phyloP scores from a whole-genome alignment of 2,888 invertebrate species.

The Philereme transversata region DNA sequence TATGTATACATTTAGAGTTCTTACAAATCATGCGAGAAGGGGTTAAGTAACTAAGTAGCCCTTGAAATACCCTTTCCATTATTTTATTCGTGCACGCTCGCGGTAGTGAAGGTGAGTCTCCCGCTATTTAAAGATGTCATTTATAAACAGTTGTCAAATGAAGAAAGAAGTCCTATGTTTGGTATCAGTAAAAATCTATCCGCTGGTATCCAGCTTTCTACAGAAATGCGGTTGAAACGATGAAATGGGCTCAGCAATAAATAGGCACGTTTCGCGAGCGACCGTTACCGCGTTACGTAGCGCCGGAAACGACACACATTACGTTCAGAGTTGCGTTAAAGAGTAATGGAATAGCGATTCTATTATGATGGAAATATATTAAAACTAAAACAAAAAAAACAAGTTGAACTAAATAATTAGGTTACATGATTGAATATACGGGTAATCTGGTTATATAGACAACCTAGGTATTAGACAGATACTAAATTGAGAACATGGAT shows the following conservation, averaged over 20 bases:
- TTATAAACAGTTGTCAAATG: neutral
- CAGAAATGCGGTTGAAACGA: constrained; percentile 18
- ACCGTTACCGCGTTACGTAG: constrained; percentile 17
- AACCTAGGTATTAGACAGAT: too few relatives aligned
- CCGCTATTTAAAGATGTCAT: neutral
- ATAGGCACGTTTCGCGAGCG: constrained; percentile 26
- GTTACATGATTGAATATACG: too few relatives aligned
- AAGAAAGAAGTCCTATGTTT: neutral
- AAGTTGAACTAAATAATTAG: too few relatives aligned
- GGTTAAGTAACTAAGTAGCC: too few relatives aligned
- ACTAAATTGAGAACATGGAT: too few relatives aligned
- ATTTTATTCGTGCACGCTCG: too few relatives aligned
- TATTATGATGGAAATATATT: constrained; percentile 21
- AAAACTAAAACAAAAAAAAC: too few relatives aligned
- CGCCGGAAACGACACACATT: constrained; percentile 31
- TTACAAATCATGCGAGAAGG: too few relatives aligned
- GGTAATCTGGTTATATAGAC: too few relatives aligned
- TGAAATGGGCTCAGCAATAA: constrained; percentile 33
- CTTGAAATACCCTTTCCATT: too few relatives aligned
- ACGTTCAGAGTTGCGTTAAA: constrained; percentile 25
- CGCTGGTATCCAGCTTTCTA: constrained; percentile 4
- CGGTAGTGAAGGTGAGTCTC: too few relatives aligned
- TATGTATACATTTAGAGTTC: too few relatives aligned
- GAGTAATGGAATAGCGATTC: constrained; percentile 28
- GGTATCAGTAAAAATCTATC: neutral